phyloP scores from a whole-genome alignment of 2,888 invertebrate species.

The Lasioglossum malachurum region DNA sequence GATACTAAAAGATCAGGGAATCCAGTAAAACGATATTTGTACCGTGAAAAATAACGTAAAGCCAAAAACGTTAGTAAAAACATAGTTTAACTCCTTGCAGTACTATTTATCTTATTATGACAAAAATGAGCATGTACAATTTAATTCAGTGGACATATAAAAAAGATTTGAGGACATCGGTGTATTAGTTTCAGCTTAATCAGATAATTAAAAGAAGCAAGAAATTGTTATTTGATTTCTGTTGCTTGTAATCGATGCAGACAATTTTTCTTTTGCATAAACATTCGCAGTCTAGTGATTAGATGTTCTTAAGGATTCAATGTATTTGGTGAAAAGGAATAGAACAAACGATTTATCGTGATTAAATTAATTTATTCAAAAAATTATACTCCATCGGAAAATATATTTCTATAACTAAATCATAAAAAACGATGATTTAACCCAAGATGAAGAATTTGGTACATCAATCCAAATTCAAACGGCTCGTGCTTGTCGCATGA shows the following conservation, averaged over 20 bases:
- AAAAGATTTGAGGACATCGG: too few species aligned
- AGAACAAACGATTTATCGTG: not conserved
- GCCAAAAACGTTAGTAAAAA: not conserved
- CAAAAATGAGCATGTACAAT: too few species aligned
- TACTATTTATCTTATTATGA: too few species aligned
- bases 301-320: not conserved
- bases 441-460: conserved; percentile 20
- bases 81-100: not conserved
- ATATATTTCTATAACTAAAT: conserved; percentile 53
- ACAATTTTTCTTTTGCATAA: too few species aligned
- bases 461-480: conserved; percentile 28
- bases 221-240: too few species aligned
- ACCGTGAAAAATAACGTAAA: not conserved
- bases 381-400: conserved; percentile 37
- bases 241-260: too few species aligned
- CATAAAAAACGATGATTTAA: conserved; percentile 53
- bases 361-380: conserved; percentile 56
- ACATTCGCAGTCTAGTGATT: too few species aligned
- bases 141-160: too few species aligned
- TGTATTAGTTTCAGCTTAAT: too few species aligned
- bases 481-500: not conserved
- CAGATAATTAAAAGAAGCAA: too few species aligned
- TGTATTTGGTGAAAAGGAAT: not conserved
- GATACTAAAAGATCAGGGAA: conserved; percentile 16
- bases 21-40: not conserved